Percentiles rank a stretch among this genome's conserved stretches.
These are phyloP conservation scores for Nothoprocta pentlandii DNA, from an alignment of 2,113 vertebrate genomes.

Conservation along the genomic window DNA sequence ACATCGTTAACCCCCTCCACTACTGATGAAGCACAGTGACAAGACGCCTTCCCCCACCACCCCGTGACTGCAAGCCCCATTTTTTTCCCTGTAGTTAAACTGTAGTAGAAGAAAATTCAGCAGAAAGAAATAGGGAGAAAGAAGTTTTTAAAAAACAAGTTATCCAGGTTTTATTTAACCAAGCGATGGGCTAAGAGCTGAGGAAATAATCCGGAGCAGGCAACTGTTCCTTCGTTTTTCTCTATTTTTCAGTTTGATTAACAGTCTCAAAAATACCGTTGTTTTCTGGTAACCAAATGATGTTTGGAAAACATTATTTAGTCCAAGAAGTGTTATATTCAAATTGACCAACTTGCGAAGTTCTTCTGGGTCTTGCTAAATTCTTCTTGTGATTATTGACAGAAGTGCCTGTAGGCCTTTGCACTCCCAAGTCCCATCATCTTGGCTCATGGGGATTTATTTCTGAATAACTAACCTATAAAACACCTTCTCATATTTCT, in stretches of 20 bases:
- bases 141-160: neutral
- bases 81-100: conserved; percentile 45
- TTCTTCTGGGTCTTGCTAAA: neutral
- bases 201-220: neutral
- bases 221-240: neutral
- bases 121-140: neutral
- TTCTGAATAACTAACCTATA: neutral
- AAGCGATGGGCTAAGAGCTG: neutral
- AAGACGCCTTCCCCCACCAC: conserved; percentile 24
- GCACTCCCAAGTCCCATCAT: neutral
- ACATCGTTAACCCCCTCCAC: conserved; percentile 58
- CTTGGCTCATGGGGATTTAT: neutral
- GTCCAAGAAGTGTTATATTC: neutral
- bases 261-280: neutral
- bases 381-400: neutral
- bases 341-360: neutral
- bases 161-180: neutral
- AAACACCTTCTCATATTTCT: neutral
- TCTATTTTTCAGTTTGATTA: neutral
- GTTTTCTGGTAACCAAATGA: neutral
- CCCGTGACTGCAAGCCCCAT: conserved; percentile 53
- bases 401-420: neutral
- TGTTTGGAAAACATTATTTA: neutral
- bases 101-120: conserved; percentile 44
- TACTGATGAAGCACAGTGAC: conserved; percentile 25